Conservation (phyloP, 2,113 vertebrate genomes). For the Nyctereutes procyonoides region DNA sequence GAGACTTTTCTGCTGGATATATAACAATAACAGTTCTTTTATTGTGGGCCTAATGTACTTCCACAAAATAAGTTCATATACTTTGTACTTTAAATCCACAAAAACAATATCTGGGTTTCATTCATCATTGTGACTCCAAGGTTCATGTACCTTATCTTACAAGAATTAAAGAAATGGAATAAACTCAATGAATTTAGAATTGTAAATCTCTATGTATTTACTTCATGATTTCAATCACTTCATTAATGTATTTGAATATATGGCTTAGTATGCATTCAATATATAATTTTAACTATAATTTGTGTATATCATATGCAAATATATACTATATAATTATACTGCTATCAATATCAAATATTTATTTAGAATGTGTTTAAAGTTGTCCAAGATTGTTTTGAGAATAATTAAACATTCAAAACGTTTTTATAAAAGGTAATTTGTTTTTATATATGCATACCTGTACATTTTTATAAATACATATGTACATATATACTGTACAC, state of each 20-base stretch:
- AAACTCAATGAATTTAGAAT: background rate
- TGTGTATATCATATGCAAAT: background rate
- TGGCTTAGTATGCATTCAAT: background rate
- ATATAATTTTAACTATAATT: background rate
- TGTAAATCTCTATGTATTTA: background rate
- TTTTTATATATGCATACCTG: background rate
- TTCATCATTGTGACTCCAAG: background rate
- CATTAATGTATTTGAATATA: background rate
- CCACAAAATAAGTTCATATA: background rate
- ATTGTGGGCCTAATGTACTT: background rate
- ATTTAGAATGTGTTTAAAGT: background rate
- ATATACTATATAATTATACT: background rate
- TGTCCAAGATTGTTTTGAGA: background rate
- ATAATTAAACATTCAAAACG: background rate
- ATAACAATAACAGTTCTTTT: background rate
- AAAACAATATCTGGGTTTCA: background rate
- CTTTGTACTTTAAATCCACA: background rate
- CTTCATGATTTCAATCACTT: background rate
- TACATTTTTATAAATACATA: background rate
- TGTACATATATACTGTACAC: background rate
- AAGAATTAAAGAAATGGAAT: background rate
- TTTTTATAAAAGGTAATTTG: background rate
- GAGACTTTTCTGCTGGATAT: background rate
- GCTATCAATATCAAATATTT: background rate
- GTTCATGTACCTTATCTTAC: background rate